phyloP scores from a whole-genome alignment of 2,113 vertebrate species.

The Dasypus novemcinctus region DNA sequence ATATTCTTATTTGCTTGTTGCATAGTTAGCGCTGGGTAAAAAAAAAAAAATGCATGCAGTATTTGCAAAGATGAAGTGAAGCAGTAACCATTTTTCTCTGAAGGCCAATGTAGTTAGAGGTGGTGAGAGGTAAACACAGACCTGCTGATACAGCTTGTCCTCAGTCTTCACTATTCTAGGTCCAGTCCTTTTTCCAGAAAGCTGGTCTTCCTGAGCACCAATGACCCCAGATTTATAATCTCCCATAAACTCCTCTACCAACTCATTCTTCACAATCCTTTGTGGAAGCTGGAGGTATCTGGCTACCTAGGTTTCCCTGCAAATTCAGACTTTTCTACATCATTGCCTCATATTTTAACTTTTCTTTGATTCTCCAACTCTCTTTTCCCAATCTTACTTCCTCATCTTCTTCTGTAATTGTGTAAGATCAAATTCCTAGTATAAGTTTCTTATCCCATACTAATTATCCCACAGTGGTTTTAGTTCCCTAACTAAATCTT shows the following conservation, averaged over 20 bases:
- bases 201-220: background rate
- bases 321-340: background rate
- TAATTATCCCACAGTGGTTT: background rate
- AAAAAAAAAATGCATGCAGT: background rate
- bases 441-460: background rate
- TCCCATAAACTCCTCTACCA: background rate
- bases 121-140: background rate
- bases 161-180: background rate
- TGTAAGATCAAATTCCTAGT: background rate
- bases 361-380: background rate
- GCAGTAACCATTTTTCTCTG: background rate
- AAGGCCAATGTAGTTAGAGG: background rate
- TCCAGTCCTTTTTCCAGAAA: background rate
- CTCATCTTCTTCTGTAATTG: background rate
- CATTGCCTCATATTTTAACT: background rate
- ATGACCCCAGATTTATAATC: background rate
- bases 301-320: background rate
- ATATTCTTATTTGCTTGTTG: background rate
- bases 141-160: background rate
- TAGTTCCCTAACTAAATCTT: background rate
- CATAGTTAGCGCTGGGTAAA: background rate
- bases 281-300: background rate
- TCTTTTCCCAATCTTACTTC: background rate
- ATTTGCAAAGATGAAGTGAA: background rate
- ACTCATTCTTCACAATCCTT: background rate